phyloP scores from a whole-genome alignment of 2,888 invertebrate genomes.

The Encarsia formosa region DNA sequence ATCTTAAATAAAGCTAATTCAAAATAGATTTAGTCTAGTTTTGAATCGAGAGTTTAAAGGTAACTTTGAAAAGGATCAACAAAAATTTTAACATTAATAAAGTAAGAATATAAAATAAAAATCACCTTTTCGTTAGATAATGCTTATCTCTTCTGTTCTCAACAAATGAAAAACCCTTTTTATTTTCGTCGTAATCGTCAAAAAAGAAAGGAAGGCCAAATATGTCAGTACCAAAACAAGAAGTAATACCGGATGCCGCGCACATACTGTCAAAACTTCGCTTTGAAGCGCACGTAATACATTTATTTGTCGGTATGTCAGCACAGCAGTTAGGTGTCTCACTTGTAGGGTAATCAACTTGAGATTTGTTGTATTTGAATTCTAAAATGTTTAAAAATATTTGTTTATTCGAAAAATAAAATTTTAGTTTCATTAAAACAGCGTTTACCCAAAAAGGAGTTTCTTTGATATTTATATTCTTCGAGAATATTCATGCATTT shows the following conservation, averaged over 20 bases:
- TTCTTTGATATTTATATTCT: constrained; percentile 22
- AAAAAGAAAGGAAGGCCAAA: constrained; percentile 1
- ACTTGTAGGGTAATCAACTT: background rate
- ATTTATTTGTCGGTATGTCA: constrained; percentile 20
- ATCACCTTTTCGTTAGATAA: background rate
- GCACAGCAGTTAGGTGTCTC: constrained; percentile 16
- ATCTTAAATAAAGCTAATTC: too few relatives aligned
- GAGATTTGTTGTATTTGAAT: background rate
- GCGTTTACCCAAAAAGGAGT: constrained; percentile 31
- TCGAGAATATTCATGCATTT: constrained; percentile 30
- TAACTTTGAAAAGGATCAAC: too few relatives aligned
- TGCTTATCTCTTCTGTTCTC: background rate
- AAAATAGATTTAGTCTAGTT: too few relatives aligned
- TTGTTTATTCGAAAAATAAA: constrained; percentile 24
- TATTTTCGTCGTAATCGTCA: background rate
- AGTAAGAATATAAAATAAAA: too few relatives aligned
- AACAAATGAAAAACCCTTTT: background rate
- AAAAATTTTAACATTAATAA: too few relatives aligned
- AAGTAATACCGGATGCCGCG: constrained; percentile 3
- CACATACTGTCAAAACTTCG: background rate
- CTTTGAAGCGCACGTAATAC: constrained; percentile 4
- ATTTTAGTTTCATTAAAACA: too few relatives aligned
- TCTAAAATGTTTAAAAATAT: background rate
- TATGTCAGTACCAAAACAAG: constrained; percentile 8
- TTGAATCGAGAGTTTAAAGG: too few relatives aligned